Conservation (phyloP, 2,888 invertebrate genomes). For the Thera obeliscata region DNA sequence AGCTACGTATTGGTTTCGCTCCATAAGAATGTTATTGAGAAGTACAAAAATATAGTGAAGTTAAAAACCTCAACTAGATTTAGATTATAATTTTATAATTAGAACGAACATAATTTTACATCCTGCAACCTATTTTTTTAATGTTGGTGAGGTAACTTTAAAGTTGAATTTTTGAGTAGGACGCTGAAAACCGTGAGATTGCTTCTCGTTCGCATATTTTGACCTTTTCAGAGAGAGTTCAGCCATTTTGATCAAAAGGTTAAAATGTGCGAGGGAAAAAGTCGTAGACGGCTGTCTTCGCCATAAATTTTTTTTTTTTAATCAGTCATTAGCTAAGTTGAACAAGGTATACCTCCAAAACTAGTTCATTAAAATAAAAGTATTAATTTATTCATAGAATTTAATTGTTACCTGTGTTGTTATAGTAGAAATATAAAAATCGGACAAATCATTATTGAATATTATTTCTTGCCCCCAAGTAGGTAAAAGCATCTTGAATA, state of each 20-base stretch:
- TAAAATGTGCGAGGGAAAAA: too few species aligned
- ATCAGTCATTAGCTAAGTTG: conserved; percentile 50
- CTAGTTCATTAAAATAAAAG: conserved; percentile 57
- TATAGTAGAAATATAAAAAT: conserved; percentile 55
- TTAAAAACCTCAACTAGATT: too few species aligned
- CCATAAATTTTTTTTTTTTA: conserved; percentile 32
- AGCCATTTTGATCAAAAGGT: too few species aligned
- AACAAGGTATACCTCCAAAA: conserved; percentile 62
- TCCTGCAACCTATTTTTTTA: too few species aligned
- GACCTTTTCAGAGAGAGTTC: too few species aligned
- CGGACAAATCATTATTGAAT: conserved; percentile 26
- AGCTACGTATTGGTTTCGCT: neutral
- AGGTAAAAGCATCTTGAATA: neutral
- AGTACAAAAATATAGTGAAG: neutral
- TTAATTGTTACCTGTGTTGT: conserved; percentile 47
- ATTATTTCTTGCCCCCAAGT: conserved; percentile 4
- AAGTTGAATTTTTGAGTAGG: neutral
- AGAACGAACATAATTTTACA: too few species aligned
- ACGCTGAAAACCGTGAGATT: neutral
- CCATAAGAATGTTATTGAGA: neutral
- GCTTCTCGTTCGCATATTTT: too few species aligned
- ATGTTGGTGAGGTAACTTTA: too few species aligned
- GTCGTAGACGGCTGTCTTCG: too few species aligned
- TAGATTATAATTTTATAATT: too few species aligned
- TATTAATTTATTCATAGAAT: conserved; percentile 70